Evolutionary conservation across 2,113 vertebrate genomes (phyloP), one percentile per base, ranked within the genome.

Genomic region (Leucopsar rothschildi): DNA sequence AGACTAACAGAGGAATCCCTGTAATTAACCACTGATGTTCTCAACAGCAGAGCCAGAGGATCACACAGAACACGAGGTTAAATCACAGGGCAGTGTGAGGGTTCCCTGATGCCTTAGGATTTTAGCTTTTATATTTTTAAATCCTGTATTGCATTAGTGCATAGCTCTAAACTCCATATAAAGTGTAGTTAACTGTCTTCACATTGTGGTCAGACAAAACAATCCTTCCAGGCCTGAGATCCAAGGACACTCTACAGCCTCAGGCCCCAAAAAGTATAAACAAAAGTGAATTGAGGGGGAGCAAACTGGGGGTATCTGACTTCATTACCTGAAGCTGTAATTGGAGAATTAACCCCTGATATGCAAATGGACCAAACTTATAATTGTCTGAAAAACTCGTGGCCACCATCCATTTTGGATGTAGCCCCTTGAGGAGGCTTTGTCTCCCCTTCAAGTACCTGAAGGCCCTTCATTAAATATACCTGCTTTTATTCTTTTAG

Each of bases 1-100:
- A 47, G 29, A 11, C 44, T 23, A 3, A 23, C 0, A 0, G 10
- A 27, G 57, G 11, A 7, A 6, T 72, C 35, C 14, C 7, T 18
- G 0, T 33, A 12, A 49, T 73, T 75, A 90, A 78, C 64, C 61
- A 37, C 28, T 59, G 79, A 10, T 5, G 22, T 17, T 52, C n/a
- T 40, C 28, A 4, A 3, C 42, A 31, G 59, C 14, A 88, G 61
- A 21, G 27, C 49, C 72, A 24, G 60, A 50, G 76, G 42, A 59
- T 35, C 66, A 15, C 66, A 77, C 1, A 0, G 6, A 76, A 29
- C 29, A 4, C 0, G 2, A 50, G 53, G 35, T 14, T 35, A 1
- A 56, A 42, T 14, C 60, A 27, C 2, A 64, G 56, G 55, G 73
- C 65, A 42, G 28, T 0, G 0, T 1, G 65, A 47, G 14, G 12